phyloP scores from a whole-genome alignment of 1,140 invertebrate species.

The Brachionus manjavacas region DNA sequence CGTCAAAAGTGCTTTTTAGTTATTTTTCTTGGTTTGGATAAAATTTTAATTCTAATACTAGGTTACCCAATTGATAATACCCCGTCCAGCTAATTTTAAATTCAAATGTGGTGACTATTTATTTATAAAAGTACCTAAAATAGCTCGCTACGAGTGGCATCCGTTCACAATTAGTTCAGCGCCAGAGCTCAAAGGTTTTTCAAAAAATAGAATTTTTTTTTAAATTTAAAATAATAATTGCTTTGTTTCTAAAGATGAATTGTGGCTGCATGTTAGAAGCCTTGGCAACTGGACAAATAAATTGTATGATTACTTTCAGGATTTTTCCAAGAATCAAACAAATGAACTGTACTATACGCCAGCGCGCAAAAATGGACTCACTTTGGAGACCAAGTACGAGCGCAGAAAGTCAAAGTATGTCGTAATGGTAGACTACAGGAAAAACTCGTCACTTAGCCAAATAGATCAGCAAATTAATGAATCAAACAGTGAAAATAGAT shows the following conservation, averaged over 20 bases:
- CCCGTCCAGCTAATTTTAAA: conserved; percentile 74
- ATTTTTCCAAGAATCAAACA: conserved; percentile 5
- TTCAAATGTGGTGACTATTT: conserved; percentile 89
- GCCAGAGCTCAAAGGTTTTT: conserved; percentile 68
- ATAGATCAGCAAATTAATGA: neutral
- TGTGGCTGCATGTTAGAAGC: conserved; percentile 86
- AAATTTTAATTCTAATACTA: neutral
- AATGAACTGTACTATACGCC: neutral
- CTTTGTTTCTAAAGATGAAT: conserved; percentile 65
- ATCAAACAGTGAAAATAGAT: neutral
- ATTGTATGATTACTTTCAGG: conserved; percentile 73
- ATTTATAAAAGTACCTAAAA: conserved; percentile 83
- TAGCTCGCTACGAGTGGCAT: conserved; percentile 92
- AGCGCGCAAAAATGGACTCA: neutral
- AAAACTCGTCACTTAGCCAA: neutral
- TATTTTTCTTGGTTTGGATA: neutral
- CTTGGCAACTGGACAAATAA: conserved; percentile 90
- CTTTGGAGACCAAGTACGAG: conserved; percentile 9
- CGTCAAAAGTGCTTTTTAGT: conserved; percentile 64
- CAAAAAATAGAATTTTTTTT: too few species aligned
- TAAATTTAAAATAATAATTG: neutral
- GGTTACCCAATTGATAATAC: conserved; percentile 64
- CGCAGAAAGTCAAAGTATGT: conserved; percentile 28
- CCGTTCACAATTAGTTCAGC: conserved; percentile 93
- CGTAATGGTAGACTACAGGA: conserved; percentile 16